Base-by-base conservation (phyloP, 2,888 invertebrate genomes). In the Yponomeuta malinellus region DNA sequence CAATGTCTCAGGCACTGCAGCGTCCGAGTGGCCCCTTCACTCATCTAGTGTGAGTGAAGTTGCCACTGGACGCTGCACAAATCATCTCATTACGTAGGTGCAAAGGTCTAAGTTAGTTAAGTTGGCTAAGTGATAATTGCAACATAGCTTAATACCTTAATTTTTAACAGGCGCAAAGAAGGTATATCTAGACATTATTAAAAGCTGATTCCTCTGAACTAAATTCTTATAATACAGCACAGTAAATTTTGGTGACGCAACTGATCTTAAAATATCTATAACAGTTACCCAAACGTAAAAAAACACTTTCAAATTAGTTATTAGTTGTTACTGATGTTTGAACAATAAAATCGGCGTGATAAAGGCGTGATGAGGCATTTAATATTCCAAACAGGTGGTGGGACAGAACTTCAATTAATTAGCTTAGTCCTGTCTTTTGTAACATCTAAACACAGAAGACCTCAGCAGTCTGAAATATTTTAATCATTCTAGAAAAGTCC, bases 391-490 rank as follows among this genome's bases (percentile, higher is more conserved):
- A 37, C 29, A 48, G 43, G 3, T 48, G 15, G 23, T n/a, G 43
- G 23, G 48, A 68, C 68, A 68, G 37, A 68, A 48, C 43, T 2
- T 68, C 23, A n/a, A 68, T 68, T 48, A 68, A 48, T 67, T 67
- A 67, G 43, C 67, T n/a, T 6, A 37, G 31, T 2, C 10, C 15
- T n/a, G 67, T 43, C 43, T 67, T 64, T 64, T 64, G 23, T 23
- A 23, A 23, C 23, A 23, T 23, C 23, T 23, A 23, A 23, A 23
- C 23, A 23, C 23, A 23, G 23, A 23, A 23, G 23, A 23, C 1
- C 23, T 23, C 23, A 23, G 23, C 23, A 23, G 23, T 23, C 23
- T 23, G 23, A 23, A 23, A 23, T 23, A 23, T 23, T 23, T 23
- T 23, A 23, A 23, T 23, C 23, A 23, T 23, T 23, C 23, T 23